Evolutionary conservation across 2,113 vertebrate genomes (phyloP), one percentile per base, ranked within the genome.

Genomic region (Rhabdomys dilectus): DNA sequence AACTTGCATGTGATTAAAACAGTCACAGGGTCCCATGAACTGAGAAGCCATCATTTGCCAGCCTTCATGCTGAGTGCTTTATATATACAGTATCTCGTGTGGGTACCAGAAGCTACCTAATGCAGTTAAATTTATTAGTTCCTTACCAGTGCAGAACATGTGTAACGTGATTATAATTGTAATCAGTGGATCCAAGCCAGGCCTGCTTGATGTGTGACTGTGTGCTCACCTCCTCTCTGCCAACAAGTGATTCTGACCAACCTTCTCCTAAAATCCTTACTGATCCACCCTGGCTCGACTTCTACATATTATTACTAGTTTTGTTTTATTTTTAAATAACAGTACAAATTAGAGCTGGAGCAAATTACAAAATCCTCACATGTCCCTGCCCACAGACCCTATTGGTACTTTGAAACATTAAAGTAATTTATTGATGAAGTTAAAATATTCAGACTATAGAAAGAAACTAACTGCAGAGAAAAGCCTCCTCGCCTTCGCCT

Each of bases 401-500:
- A 88, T 0, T 11, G 36, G 81, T 24, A 48, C 77, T 89, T 91
- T 58, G 90, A 96, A 82, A 66, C 85, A 91, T 84, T 77, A 45
- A 87, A 92, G 42, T 48, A 87, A 73, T 93, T 76, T 89, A 77
- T 78, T 93, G 80, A 70, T 81, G 53, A 87, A 88, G 78, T 96
- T 70, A 82, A 97, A 93, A 64, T 77, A 90, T 86, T 88, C 89
- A 75, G 91, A 88, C 78, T 72, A 73, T 48, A 84, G 84, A 93
- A 90, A 92, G 84, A 80, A 94, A 31, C n/a, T 66, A 76, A 93
- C 34, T 91, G 72, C 48, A 88, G 89, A 93, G 89, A 80, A 89
- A 93, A 95, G 88, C 81, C 16, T 88, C 26, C 16, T 96, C 13
- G 70, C 58, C 66, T 92, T 95, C 26, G 75, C 60, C 66, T 94